Conservation (phyloP, 2,888 invertebrate genomes). For the Uropetala carovei region DNA sequence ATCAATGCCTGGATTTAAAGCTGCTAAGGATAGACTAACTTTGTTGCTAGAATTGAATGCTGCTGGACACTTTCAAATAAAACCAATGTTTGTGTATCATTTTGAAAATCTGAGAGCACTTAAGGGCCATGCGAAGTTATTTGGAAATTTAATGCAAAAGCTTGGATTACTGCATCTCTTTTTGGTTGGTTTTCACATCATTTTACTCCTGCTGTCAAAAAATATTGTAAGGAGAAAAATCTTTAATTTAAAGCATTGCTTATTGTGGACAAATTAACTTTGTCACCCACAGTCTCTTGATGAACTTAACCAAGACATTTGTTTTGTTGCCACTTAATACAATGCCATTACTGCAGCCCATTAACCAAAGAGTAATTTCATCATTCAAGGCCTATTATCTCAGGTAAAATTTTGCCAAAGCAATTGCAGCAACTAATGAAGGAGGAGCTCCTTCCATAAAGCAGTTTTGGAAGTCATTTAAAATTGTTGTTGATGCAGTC, state of each 20-base stretch:
- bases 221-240: not conserved
- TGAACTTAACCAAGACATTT: slow-evolving; percentile 67
- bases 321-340: slow-evolving; percentile 72
- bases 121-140: not conserved
- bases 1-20: not conserved
- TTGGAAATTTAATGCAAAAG: not conserved
- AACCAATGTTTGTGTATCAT: not conserved
- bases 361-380: slow-evolving; percentile 69
- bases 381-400: slow-evolving; percentile 67
- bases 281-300: not conserved
- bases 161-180: not conserved
- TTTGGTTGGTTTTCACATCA: not conserved
- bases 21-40: not conserved
- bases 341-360: slow-evolving; percentile 69
- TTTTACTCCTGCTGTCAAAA: not conserved
- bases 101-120: too few species aligned
- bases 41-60: not conserved
- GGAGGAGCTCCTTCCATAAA: not conserved
- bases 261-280: not conserved
- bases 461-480: not conserved
- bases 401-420: not conserved
- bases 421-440: not conserved
- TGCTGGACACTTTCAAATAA: not conserved
- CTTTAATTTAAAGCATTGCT: slow-evolving; percentile 14
- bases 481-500: not conserved